Percentiles rank a stretch among this genome's conserved stretches.
Conservation (phyloP, 2,888 invertebrate species). For the Pimpla rufipes region DNA sequence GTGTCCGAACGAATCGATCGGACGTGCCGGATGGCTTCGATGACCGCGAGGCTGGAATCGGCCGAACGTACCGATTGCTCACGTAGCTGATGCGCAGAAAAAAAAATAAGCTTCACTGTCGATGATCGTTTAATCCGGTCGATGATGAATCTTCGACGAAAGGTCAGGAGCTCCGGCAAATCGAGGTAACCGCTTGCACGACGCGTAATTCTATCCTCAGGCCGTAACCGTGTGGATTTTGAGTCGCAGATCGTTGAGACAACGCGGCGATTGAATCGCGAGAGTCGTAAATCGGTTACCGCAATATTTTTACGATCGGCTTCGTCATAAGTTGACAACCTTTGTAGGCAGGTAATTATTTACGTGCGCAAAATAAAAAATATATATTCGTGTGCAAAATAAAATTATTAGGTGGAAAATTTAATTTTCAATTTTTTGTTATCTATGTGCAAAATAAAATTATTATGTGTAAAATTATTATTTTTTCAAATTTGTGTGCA, state of each 20-base stretch:
- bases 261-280: not conserved
- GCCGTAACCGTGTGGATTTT: not conserved
- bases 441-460: too few relatives aligned
- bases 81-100: not conserved
- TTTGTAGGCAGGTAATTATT: too few relatives aligned
- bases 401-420: too few relatives aligned
- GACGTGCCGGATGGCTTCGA: slow-evolving; percentile 28
- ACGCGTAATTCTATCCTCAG: not conserved
- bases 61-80: slow-evolving; percentile 40
- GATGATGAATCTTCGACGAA: slow-evolving; percentile 77
- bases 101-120: slow-evolving; percentile 23
- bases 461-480: too few relatives aligned
- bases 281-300: not conserved
- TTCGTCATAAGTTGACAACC: not conserved
- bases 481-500: too few relatives aligned
- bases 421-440: too few relatives aligned
- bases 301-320: not conserved
- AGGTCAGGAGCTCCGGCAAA: slow-evolving; percentile 76
- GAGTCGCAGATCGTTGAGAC: not conserved
- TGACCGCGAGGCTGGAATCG: slow-evolving; percentile 30
- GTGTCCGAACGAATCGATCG: slow-evolving; percentile 54
- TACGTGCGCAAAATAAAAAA: too few relatives aligned
- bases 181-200: slow-evolving; percentile 24
- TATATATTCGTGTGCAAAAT: too few relatives aligned
- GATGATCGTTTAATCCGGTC: slow-evolving; percentile 64